These are phyloP conservation scores for Felis catus DNA, from an alignment of 2,113 vertebrate species.

Conservation along the genomic window DNA sequence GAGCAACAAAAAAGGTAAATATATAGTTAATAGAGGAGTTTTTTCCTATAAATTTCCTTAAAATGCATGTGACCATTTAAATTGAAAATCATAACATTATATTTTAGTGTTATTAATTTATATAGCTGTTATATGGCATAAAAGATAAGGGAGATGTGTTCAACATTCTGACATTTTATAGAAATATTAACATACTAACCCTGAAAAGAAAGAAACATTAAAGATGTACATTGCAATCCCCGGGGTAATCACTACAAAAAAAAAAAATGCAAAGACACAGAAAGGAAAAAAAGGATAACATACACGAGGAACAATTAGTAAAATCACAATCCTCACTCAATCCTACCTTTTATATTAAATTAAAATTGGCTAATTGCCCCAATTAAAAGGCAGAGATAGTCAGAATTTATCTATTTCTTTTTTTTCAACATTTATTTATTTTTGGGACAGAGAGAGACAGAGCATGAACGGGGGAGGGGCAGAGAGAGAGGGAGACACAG, in stretches of 20 bases:
- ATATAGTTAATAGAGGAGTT: not conserved
- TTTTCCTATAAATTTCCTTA: not conserved
- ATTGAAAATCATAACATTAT: not conserved
- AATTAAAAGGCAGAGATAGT: constrained; percentile 13
- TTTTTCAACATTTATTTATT: no score
- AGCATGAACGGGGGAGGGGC: no score
- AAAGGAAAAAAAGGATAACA: not conserved
- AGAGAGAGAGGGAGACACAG: no score
- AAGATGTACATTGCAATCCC: not conserved
- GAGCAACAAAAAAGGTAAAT: not conserved
- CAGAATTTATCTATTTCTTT: not conserved
- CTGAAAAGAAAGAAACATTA: not conserved
- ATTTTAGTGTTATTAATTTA: not conserved
- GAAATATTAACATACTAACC: constrained; percentile 5
- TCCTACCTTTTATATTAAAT: constrained; percentile 1
- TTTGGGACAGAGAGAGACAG: no score
- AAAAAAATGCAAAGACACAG: not conserved
- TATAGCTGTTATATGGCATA: not conserved
- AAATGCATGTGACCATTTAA: not conserved
- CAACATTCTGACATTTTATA: not conserved
- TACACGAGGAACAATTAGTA: not conserved
- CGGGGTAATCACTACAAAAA: not conserved
- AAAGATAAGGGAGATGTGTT: not conserved
- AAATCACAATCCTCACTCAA: not conserved
- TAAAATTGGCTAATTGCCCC: not conserved